A percentile compares a stretch with the other conserved stretches of the same genome.
phyloP scores from a whole-genome alignment of 2,888 invertebrate genomes.

The Cantharis lateralis region DNA sequence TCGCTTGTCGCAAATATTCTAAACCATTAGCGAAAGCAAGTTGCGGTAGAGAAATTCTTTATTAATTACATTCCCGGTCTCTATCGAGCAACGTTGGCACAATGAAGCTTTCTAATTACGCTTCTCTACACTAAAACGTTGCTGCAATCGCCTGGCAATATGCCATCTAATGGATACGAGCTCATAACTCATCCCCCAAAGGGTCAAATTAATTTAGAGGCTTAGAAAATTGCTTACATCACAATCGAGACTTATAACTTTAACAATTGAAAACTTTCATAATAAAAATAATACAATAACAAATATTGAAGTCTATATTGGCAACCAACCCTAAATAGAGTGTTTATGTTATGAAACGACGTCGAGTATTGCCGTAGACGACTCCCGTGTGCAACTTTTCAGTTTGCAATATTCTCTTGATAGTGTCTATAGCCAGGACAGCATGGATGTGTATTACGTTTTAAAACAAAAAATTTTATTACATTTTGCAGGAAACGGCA shows the following conservation, averaged over 20 bases:
- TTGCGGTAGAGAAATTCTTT: constrained; percentile 50
- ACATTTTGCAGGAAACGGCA: neutral
- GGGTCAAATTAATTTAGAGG: constrained; percentile 53
- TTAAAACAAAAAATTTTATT: neutral
- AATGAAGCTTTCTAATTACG: constrained; percentile 50
- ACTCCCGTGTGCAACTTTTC: constrained; percentile 28
- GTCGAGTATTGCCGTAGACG: constrained; percentile 18
- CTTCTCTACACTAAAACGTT: constrained; percentile 45
- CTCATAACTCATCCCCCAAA: constrained; percentile 51
- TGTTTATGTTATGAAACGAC: constrained; percentile 31
- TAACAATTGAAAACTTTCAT: constrained; percentile 29
- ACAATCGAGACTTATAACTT: constrained; percentile 34
- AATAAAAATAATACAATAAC: constrained; percentile 30
- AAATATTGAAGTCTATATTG: constrained; percentile 24
- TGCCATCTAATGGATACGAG: constrained; percentile 54
- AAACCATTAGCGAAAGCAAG: constrained; percentile 27
- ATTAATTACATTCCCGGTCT: constrained; percentile 52
- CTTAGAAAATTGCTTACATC: constrained; percentile 42
- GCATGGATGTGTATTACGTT: neutral
- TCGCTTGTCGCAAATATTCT: constrained; percentile 29
- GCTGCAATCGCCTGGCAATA: constrained; percentile 53
- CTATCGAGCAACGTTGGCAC: constrained; percentile 40
- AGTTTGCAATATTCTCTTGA: constrained; percentile 21
- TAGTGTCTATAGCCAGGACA: constrained; percentile 8
- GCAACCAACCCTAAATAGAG: constrained; percentile 22